A percentile compares a stretch with the other conserved stretches of the same genome.
These are phyloP conservation scores for Amazonetta brasiliensis DNA, from an alignment of 2,797 vertebrate species.

Conservation along the genomic window DNA sequence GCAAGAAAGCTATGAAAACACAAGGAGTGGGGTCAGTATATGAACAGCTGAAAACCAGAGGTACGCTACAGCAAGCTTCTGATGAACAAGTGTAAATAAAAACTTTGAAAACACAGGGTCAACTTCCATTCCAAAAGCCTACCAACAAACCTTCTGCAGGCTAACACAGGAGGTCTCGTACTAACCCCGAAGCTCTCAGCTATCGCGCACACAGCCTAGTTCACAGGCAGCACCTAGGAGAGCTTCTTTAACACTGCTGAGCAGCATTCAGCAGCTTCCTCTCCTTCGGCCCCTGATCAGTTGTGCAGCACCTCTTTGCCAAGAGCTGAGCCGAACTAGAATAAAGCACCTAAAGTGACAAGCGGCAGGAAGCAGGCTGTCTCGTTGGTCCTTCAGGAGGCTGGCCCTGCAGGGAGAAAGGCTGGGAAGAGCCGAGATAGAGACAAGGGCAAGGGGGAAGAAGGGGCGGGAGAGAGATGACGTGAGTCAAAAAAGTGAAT, in stretches of 20 bases:
- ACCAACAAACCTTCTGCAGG: not conserved
- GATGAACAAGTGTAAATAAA: not conserved
- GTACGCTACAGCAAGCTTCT: not conserved
- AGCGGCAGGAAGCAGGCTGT: not conserved
- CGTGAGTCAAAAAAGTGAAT: not conserved
- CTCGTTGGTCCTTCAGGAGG: not conserved
- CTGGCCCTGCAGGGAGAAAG: not conserved
- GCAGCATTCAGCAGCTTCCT: not conserved
- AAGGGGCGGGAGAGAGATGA: not conserved
- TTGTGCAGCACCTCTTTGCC: not conserved
- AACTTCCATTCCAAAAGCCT: not conserved
- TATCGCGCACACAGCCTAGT: not conserved
- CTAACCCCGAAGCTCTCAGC: not conserved
- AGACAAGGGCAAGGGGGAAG: not conserved
- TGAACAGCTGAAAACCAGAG: not conserved
- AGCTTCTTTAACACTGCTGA: not conserved
- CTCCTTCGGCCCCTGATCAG: not conserved
- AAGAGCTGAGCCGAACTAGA: not conserved
- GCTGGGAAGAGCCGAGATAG: not conserved
- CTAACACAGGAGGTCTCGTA: not conserved
- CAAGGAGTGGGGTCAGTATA: not conserved
- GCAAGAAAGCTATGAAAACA: not conserved
- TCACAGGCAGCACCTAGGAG: not conserved
- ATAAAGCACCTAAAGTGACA: constrained; percentile 13
- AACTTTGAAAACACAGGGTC: not conserved